phyloP scores from a whole-genome alignment of 2,797 vertebrate genomes.

The Chromis chromis region DNA sequence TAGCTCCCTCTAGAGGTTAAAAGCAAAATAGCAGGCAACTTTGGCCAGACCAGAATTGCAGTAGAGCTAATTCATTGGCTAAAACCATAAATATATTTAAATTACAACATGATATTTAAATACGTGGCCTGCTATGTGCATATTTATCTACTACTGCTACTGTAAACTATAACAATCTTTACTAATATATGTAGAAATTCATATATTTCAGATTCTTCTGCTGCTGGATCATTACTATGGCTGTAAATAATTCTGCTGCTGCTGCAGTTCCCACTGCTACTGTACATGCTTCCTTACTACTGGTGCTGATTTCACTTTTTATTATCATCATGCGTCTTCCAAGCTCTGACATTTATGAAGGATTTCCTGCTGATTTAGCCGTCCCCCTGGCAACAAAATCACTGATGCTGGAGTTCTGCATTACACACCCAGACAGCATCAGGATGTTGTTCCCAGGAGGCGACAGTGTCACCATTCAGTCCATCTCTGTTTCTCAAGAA shows the following conservation, averaged over 20 bases:
- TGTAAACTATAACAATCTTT: neutral
- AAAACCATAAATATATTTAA: neutral
- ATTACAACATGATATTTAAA: neutral
- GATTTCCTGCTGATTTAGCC: constrained; percentile 70
- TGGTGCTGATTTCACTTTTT: neutral
- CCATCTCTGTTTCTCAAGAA: constrained; percentile 53
- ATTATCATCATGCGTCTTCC: neutral
- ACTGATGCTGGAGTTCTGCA: constrained; percentile 94
- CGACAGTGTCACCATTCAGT: constrained; percentile 70
- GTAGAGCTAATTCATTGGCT: too few relatives aligned
- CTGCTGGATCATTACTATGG: neutral
- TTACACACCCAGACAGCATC: constrained; percentile 90
- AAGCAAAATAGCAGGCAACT: constrained; percentile 12
- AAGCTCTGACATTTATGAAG: neutral
- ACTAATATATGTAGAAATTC: neutral
- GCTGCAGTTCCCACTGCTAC: neutral
- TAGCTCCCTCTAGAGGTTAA: constrained; percentile 36
- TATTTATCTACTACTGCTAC: neutral
- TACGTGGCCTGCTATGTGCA: neutral
- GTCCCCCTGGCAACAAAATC: constrained; percentile 93
- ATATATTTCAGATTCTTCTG: neutral
- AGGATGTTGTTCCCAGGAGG: constrained; percentile 92
- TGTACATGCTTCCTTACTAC: neutral
- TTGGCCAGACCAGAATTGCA: too few relatives aligned
- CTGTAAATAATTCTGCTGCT: neutral